Evolutionary conservation across 1,140 invertebrate species (phyloP).

Genomic region (Drosophila nikananu): DNA sequence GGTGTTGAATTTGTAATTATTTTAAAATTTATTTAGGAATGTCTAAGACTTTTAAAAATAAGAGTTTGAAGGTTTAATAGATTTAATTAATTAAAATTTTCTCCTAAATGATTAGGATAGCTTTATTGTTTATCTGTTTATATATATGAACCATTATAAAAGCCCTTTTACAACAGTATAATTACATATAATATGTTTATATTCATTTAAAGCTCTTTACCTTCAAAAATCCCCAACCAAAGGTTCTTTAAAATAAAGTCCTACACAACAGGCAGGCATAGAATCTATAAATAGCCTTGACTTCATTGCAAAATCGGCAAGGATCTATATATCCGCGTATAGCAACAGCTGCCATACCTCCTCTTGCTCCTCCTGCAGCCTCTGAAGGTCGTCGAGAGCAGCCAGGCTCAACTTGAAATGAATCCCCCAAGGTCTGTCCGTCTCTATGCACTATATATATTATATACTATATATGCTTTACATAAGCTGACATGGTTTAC

Average conservation of each 20-base stretch:
- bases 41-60: not conserved
- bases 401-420: conserved; percentile 42
- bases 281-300: conserved; percentile 24
- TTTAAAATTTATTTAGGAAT: not conserved
- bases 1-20: not conserved
- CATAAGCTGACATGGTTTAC: conserved; percentile 59
- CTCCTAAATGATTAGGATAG: no score
- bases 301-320: conserved; percentile 19
- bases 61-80: not conserved
- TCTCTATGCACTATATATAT: not conserved
- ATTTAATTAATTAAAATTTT: not conserved
- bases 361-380: not conserved
- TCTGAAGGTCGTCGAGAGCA: conserved; percentile 19
- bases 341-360: conserved; percentile 15
- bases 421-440: conserved; percentile 29
- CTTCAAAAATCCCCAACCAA: not conserved
- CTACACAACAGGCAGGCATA: not conserved
- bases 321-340: conserved; percentile 15
- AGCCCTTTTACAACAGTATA: not conserved
- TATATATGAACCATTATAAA: not conserved
- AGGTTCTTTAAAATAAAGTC: not conserved
- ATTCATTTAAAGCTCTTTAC: not conserved
- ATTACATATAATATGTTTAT: not conserved
- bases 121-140: no score
- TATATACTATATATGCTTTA: conserved; percentile 7